A percentile compares a stretch with the other conserved stretches of the same genome.
Evolutionary conservation across 1,140 invertebrate species (phyloP).

Genomic region (Zaprionus lachaisei): DNA sequence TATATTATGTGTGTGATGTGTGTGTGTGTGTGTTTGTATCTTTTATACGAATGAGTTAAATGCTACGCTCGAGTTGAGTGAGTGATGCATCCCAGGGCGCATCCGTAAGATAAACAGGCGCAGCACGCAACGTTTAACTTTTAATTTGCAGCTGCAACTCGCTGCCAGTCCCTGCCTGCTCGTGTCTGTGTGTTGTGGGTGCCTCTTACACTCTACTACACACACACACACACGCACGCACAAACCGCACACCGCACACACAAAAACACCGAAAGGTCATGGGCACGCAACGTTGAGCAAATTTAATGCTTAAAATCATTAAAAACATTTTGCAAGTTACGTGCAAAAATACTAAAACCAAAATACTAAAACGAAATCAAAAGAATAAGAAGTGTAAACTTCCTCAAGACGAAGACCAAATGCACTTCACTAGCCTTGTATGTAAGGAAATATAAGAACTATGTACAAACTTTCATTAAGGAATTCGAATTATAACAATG

Average conservation of each 20-base stretch:
- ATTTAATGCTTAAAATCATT: constrained; percentile 62
- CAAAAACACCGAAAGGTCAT: constrained; percentile 61
- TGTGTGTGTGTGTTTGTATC: constrained; percentile 53
- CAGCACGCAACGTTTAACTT: constrained; percentile 82
- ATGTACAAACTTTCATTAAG: no score
- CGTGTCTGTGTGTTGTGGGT: constrained; percentile 38
- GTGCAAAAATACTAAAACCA: constrained; percentile 19
- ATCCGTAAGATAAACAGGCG: constrained; percentile 81
- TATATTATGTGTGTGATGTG: constrained; percentile 16
- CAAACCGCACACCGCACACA: constrained; percentile 6
- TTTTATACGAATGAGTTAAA: constrained; percentile 83
- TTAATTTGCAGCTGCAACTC: constrained; percentile 73
- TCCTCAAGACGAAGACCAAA: background rate
- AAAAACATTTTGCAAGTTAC: constrained; percentile 59
- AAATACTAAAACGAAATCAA: background rate
- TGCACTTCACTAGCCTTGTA: background rate
- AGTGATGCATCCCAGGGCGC: constrained; percentile 82
- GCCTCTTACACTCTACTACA: constrained; percentile 1
- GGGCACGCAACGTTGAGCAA: constrained; percentile 66
- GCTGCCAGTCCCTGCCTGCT: constrained; percentile 4
- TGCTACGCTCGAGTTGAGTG: constrained; percentile 81
- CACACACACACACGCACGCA: background rate
- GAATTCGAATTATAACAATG: no score
- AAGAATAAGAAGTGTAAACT: background rate
- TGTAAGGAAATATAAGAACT: background rate